phyloP scores from a whole-genome alignment of 2,113 vertebrate genomes.

The Microcebus jonahi region DNA sequence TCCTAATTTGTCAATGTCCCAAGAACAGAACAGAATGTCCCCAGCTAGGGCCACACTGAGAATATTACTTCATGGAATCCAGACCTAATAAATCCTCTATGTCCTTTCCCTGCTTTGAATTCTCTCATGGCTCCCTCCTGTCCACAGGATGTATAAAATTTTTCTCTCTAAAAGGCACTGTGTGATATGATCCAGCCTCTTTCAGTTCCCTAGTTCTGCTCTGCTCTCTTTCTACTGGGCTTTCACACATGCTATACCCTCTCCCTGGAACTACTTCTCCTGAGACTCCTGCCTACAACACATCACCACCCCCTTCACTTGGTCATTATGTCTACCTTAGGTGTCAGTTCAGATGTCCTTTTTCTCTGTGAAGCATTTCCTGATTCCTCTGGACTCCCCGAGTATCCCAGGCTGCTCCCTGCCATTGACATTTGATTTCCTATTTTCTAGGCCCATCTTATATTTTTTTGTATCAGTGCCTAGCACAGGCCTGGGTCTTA shows the following conservation, averaged over 20 bases:
- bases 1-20: neutral
- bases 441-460: neutral
- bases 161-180: neutral
- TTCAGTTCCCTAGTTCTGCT: neutral
- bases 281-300: neutral
- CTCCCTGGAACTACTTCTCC: neutral
- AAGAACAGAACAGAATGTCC: neutral
- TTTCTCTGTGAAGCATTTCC: neutral
- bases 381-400: neutral
- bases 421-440: neutral
- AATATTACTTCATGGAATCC: conserved; percentile 9
- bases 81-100: neutral
- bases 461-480: neutral
- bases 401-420: neutral
- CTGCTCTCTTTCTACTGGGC: neutral
- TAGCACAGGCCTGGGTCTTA: neutral
- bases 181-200: neutral
- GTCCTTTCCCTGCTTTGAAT: neutral
- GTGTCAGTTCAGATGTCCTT: neutral
- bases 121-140: neutral
- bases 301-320: neutral
- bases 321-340: neutral
- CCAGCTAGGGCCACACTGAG: neutral
- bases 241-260: neutral
- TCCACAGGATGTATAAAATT: neutral